These are phyloP conservation scores for Drosophila anomalata DNA, from an alignment of 2,888 invertebrate genomes.

Conservation along the genomic window DNA sequence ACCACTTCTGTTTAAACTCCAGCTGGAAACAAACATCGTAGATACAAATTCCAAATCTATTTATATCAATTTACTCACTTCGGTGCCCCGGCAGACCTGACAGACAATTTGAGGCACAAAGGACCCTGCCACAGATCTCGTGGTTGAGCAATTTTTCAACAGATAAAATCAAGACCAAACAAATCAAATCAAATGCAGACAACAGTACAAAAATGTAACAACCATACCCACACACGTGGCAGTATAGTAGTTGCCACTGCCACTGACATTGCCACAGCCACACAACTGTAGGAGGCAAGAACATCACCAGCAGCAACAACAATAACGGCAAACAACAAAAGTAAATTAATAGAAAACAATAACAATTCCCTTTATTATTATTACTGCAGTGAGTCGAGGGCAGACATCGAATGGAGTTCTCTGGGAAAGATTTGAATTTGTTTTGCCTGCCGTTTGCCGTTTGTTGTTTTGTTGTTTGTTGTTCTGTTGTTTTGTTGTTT, in stretches of 20 bases:
- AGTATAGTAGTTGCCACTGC: slow-evolving; percentile 9
- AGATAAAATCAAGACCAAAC: slow-evolving; percentile 49
- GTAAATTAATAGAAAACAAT: slow-evolving; percentile 53
- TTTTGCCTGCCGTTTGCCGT: slow-evolving; percentile 26
- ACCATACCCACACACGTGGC: slow-evolving; percentile 11
- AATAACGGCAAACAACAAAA: slow-evolving; percentile 36
- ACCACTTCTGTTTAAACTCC: not conserved
- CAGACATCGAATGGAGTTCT: slow-evolving; percentile 38
- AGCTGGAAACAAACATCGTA: slow-evolving; percentile 1
- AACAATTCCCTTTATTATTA: slow-evolving; percentile 53
- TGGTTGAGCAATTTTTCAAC: slow-evolving; percentile 44
- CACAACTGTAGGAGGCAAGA: slow-evolving; percentile 5
- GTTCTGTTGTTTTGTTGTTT: slow-evolving; percentile 25
- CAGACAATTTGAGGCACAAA: slow-evolving; percentile 24
- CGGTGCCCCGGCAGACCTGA: slow-evolving; percentile 13
- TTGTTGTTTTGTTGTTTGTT: slow-evolving; percentile 15
- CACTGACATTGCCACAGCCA: slow-evolving; percentile 1
- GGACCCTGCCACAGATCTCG: slow-evolving; percentile 23
- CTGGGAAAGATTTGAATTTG: slow-evolving; percentile 40
- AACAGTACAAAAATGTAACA: slow-evolving; percentile 28
- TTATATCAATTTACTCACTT: slow-evolving; percentile 40
- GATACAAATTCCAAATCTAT: slow-evolving; percentile 28
- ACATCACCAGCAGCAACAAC: slow-evolving; percentile 21
- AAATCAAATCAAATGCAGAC: slow-evolving; percentile 45
- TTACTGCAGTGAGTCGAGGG: slow-evolving; percentile 48